Evolutionary conservation across 2,888 invertebrate species (phyloP).

Genomic region (Endotricha flammealis): DNA sequence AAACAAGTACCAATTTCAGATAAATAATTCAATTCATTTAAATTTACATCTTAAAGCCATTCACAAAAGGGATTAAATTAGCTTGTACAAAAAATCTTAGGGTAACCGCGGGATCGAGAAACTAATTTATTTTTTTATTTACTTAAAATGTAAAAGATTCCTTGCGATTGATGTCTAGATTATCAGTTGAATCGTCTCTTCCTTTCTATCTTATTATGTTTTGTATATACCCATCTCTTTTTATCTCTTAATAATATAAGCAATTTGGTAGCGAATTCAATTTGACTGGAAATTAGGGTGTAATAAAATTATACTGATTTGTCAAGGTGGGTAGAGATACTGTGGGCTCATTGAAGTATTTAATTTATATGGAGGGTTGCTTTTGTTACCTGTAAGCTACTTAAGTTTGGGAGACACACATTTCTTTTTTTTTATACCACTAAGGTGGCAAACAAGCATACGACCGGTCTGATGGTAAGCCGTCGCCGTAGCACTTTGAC

Average conservation of each 20-base stretch:
- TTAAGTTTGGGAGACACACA: neutral
- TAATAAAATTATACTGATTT: constrained; percentile 74
- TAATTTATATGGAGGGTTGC: constrained; percentile 8
- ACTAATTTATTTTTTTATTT: constrained; percentile 51
- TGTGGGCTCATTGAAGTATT: constrained; percentile 6
- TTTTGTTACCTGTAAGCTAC: constrained; percentile 10
- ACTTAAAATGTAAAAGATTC: constrained; percentile 53
- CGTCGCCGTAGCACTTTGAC: no score
- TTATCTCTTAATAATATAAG: constrained; percentile 31
- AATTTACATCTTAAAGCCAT: constrained; percentile 10
- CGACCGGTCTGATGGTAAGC: no score
- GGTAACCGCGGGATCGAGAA: neutral
- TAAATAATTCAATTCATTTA: neutral
- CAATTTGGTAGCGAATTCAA: constrained; percentile 53
- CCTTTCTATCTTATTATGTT: constrained; percentile 21
- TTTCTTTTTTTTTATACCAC: neutral
- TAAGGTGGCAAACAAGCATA: neutral
- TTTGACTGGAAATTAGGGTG: constrained; percentile 50
- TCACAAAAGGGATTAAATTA: neutral
- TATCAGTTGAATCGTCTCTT: constrained; percentile 33
- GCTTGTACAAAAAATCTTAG: neutral
- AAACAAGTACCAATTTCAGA: neutral
- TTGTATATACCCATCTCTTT: constrained; percentile 23
- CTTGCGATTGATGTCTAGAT: constrained; percentile 47
- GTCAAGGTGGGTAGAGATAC: constrained; percentile 3